These are phyloP conservation scores for Nestor notabilis DNA, from an alignment of 2,113 vertebrate species.

Conservation along the genomic window DNA sequence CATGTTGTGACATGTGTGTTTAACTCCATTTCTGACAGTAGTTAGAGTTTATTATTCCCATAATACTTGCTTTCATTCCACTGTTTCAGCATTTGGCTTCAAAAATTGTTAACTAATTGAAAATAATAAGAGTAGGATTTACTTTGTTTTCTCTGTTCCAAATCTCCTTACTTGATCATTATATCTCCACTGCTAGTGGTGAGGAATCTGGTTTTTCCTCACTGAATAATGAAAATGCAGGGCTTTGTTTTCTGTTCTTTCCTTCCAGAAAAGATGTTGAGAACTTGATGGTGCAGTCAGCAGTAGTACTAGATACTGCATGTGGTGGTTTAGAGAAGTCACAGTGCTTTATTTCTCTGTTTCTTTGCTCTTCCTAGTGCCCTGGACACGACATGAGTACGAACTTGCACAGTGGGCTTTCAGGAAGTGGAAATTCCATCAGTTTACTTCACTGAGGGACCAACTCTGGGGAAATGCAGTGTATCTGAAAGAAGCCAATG, in stretches of 20 bases:
- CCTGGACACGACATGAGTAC: conserved; percentile 94
- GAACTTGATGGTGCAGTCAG: background rate
- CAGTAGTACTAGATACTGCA: background rate
- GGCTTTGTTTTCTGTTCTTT: background rate
- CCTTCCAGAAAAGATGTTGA: background rate
- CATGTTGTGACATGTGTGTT: background rate
- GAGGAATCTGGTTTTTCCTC: background rate
- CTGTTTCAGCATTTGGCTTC: background rate
- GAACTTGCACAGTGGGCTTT: conserved; percentile 97
- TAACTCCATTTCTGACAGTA: background rate
- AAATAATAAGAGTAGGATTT: background rate
- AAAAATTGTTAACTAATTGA: background rate
- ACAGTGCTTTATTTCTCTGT: background rate
- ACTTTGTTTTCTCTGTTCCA: background rate
- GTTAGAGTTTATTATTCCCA: background rate
- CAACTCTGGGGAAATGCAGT: conserved; percentile 97
- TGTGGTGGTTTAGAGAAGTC: background rate
- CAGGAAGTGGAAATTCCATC: conserved; percentile 96
- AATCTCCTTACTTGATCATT: background rate
- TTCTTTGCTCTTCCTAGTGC: conserved; percentile 75
- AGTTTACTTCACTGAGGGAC: conserved; percentile 95
- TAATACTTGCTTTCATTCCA: background rate
- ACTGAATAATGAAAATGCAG: background rate
- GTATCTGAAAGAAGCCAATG: conserved; percentile 96
- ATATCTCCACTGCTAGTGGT: background rate